Percentiles rank a stretch among this genome's conserved stretches.
These are phyloP conservation scores for Malthinus flaveolus DNA, from an alignment of 2,888 invertebrate genomes.

Conservation along the genomic window DNA sequence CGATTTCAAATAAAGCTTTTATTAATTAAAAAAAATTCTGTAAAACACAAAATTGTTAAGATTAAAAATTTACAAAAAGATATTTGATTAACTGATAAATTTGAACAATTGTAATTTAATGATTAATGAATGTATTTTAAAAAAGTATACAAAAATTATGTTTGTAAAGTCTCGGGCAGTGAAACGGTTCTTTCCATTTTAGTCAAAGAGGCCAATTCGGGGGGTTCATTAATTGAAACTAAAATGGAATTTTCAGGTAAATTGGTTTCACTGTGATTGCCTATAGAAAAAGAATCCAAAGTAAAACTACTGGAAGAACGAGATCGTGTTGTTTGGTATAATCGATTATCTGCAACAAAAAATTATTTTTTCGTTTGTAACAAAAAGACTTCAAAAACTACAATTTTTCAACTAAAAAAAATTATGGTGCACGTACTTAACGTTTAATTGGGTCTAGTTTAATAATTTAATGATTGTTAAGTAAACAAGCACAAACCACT, in stretches of 20 bases:
- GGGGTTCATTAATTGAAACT: not conserved
- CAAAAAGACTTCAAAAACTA: no score
- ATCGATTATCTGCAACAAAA: not conserved
- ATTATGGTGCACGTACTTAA: no score
- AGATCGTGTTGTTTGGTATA: conserved; percentile 1
- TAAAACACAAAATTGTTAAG: no score
- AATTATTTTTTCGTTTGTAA: not conserved
- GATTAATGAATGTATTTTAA: not conserved
- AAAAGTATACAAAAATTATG: not conserved
- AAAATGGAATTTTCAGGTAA: not conserved
- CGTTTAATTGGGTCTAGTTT: no score
- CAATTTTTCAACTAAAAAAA: no score
- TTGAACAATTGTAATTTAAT: no score
- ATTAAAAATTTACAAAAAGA: no score
- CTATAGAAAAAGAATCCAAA: conserved; percentile 1
- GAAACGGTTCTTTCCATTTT: not conserved
- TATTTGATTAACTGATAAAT: no score
- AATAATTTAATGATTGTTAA: no score
- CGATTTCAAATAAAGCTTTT: no score
- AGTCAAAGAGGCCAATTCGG: not conserved
- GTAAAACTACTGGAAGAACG: conserved; percentile 1
- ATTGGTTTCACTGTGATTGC: not conserved
- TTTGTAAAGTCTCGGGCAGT: not conserved
- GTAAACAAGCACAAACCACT: no score
- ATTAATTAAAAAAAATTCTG: no score